A percentile compares a stretch with the other conserved stretches of the same genome.
These are phyloP conservation scores for Bolinopsis microptera DNA, from an alignment of 37 sponge, comb jelly and placozoan species.

Conservation along the genomic window DNA sequence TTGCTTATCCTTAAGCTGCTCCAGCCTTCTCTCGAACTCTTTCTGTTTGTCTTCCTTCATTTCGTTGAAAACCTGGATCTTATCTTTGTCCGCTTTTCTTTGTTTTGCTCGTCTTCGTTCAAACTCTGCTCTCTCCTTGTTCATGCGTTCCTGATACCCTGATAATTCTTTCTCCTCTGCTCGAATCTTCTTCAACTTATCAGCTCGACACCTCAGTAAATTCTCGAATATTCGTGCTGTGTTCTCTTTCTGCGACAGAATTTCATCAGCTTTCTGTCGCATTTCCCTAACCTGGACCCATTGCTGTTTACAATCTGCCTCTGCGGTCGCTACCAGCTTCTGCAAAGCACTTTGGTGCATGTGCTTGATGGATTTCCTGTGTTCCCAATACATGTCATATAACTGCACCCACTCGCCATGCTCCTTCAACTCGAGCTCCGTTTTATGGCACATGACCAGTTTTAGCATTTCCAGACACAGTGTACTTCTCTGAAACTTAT, in stretches of 20 bases:
- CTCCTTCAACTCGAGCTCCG: conserved; percentile 10
- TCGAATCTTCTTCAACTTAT: conserved; percentile 8
- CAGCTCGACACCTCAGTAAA: neutral
- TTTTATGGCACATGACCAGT: neutral
- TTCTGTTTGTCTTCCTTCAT: neutral
- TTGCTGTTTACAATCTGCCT: conserved; percentile 40
- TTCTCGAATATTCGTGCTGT: conserved; percentile 26
- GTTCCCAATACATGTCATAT: conserved; percentile 32
- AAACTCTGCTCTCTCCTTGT: conserved; percentile 7
- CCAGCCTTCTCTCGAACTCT: neutral
- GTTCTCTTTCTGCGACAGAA: conserved; percentile 52
- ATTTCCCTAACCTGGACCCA: neutral
- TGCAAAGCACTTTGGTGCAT: conserved; percentile 39
- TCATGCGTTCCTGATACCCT: neutral
- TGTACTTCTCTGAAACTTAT: conserved; percentile 34
- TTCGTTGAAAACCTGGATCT: conserved; percentile 20
- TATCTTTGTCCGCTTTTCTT: conserved; percentile 28
- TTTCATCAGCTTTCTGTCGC: conserved; percentile 20
- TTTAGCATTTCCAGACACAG: conserved; percentile 31
- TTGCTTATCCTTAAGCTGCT: neutral
- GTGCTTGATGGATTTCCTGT: conserved; percentile 3
- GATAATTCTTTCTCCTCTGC: conserved; percentile 27
- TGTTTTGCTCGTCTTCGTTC: conserved; percentile 18
- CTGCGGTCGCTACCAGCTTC: conserved; percentile 31
- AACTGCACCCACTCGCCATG: conserved; percentile 58